Evolutionary conservation across 2,888 invertebrate species (phyloP), one percentile per base, ranked within the genome.

Genomic region (Drosophila siamana): DNA sequence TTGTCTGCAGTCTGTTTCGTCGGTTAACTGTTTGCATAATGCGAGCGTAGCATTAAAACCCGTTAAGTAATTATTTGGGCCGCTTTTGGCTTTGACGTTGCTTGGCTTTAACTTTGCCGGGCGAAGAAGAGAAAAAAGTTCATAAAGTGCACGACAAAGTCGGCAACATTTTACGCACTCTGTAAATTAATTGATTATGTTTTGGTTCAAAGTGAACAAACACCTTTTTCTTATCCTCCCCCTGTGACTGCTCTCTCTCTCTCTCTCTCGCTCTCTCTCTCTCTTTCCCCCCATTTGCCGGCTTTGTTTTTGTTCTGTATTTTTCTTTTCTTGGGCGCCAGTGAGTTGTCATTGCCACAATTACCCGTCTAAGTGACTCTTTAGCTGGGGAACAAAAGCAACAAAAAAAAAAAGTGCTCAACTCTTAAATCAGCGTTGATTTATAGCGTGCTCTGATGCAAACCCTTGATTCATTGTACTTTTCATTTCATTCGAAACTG

Each of bases 51-150:
- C 79, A 74, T 55, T 80, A 74, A 78, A 79, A 80, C 81, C 81
- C 78, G 79, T 78, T 80, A 79, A 79, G 79, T 79, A 79, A 79
- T 79, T 79, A 80, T 78, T 74, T 67, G 70, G 70, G 68, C 60
- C 54, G 59, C 65, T 48, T 48, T 47, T 46, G 33, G 55, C 56
- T 36, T 47, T 47, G 41, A 19, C 38, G 48, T 15, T 13, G 13
- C 13, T 13, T 13, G 46, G 15, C 57, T 28, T 41, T 38, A 13
- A 7, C 11, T 8, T 8, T 13, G 36, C n/a, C 8, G 6, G 1
- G 30, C 9, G 11, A 9, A 2, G 9, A 13, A 13, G 13, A 13
- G 13, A 15, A 40, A 38, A 52, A 74, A 67, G 62, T 67, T 72
- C 78, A 73, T 78, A 52, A 78, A 77, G 78, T 77, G 67, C 43